Evolutionary conservation across 2,888 invertebrate genomes (phyloP).

Genomic region (Netelia virgata): DNA sequence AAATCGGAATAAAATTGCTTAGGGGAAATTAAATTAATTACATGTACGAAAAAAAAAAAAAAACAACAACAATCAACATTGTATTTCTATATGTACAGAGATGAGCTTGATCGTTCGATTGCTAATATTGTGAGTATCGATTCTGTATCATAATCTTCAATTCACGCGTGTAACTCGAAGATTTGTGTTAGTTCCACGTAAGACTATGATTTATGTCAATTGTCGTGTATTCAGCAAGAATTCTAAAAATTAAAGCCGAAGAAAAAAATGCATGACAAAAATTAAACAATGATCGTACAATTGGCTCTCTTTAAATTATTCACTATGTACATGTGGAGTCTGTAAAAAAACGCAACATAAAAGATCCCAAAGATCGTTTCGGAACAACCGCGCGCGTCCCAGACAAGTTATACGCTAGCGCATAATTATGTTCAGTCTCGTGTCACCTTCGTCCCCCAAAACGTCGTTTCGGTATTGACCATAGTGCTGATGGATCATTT

Average conservation of each 20-base stretch:
- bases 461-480: not conserved
- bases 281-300: not conserved
- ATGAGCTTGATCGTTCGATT: not conserved
- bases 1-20: not conserved
- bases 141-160: not conserved
- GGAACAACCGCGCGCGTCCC: not conserved
- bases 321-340: conserved; percentile 5
- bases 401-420: not conserved
- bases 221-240: no score
- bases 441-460: not conserved
- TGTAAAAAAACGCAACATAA: conserved; percentile 1
- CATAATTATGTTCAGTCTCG: conserved; percentile 2
- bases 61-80: no score
- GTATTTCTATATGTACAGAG: conserved; percentile 61
- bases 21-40: conserved; percentile 15
- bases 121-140: conserved; percentile 15
- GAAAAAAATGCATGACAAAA: no score
- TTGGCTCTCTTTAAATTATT: conserved; percentile 1
- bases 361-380: not conserved
- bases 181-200: not conserved
- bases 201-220: no score
- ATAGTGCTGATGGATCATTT: not conserved
- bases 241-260: no score
- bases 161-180: not conserved
- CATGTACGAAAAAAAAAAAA: conserved; percentile 44